Percentiles rank a stretch among this genome's conserved stretches.
These are phyloP conservation scores for Chaunax sp. DNA, from an alignment of 2,797 vertebrate species.

Conservation along the genomic window DNA sequence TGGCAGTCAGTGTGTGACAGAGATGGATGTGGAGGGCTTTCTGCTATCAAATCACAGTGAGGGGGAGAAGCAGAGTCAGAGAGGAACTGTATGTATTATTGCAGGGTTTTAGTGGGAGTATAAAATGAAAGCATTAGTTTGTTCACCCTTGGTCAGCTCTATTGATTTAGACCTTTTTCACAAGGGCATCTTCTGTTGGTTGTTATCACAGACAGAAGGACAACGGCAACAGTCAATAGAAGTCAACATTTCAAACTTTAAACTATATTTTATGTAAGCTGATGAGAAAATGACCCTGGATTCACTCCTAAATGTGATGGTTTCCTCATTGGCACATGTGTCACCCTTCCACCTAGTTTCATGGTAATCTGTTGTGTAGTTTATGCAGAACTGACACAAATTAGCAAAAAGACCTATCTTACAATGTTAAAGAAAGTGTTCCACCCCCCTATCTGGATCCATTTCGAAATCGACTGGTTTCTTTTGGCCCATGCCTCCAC, in stretches of 20 bases:
- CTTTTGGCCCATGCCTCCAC: too few relatives aligned
- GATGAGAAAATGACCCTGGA: too few relatives aligned
- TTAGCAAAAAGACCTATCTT: too few relatives aligned
- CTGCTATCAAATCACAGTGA: conserved; percentile 61
- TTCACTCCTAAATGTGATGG: too few relatives aligned
- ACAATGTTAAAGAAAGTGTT: too few relatives aligned
- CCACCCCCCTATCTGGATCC: too few relatives aligned
- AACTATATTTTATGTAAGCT: not conserved
- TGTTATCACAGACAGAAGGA: conserved; percentile 33
- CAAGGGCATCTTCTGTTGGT: conserved; percentile 33
- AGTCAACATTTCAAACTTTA: conserved; percentile 17
- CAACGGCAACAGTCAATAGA: conserved; percentile 5
- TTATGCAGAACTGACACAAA: too few relatives aligned
- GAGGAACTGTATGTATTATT: conserved; percentile 37
- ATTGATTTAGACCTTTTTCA: conserved; percentile 57
- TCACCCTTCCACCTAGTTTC: too few relatives aligned
- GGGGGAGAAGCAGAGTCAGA: conserved; percentile 25
- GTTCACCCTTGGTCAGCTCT: conserved; percentile 47
- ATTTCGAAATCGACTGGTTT: too few relatives aligned
- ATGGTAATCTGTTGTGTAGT: too few relatives aligned
- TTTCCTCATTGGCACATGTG: too few relatives aligned
- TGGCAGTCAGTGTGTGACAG: conserved; percentile 67
- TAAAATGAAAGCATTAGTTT: conserved; percentile 57
- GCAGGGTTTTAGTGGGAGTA: conserved; percentile 44
- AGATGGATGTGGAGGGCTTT: conserved; percentile 72